Base-by-base conservation (phyloP, 2,797 vertebrate species). In the Meda fulgida region DNA sequence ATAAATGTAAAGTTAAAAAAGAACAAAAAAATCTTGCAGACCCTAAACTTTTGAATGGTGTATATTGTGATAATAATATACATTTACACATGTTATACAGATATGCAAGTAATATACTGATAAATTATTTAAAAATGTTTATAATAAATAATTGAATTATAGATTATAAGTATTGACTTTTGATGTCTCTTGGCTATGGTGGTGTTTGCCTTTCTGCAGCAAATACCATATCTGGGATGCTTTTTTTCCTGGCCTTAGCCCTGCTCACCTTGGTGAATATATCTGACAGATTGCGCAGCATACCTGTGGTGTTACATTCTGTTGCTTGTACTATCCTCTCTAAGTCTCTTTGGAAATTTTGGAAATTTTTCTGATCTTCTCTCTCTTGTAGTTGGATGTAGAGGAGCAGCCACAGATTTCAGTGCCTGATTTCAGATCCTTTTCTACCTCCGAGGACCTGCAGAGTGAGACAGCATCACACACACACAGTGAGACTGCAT, bases 401-500 rank as follows among this genome's bases (percentile, higher is more conserved):
- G 84, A 85, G 18, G 87, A 88, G 63, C 83, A 86, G 60, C 76
- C 85, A 31, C 63, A 78, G 2, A 79, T 88, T 29, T 66, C 86
- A 19, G 77, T 80, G 53, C 75, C 89, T 53, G 90, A 88, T 85
- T 82, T 90, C 63, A 72, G 79, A 58, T 84, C 80, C 11, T 88
- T 78, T 63, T 84, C 89, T 67, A 81, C 89, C 67, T 90, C 60
- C 3, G 94, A 95, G 85, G 94, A 94, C 7, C 93, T 89, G 93
- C 76, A 78, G 2, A 72, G 40, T 58, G 78, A 81, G 63, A 81
- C 51, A 0, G 65, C 14, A 21, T 85, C 88, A 6, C 69, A 80
- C 77, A 77, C 87, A 81, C 94, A 4, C 6, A 96, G 95, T 79
- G 96, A 96, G 87, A 95, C 94, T 0, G 95, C 95, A 11, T 96